phyloP scores from a whole-genome alignment of 2,797 vertebrate genomes.

The Hypotaenidia okinawae region DNA sequence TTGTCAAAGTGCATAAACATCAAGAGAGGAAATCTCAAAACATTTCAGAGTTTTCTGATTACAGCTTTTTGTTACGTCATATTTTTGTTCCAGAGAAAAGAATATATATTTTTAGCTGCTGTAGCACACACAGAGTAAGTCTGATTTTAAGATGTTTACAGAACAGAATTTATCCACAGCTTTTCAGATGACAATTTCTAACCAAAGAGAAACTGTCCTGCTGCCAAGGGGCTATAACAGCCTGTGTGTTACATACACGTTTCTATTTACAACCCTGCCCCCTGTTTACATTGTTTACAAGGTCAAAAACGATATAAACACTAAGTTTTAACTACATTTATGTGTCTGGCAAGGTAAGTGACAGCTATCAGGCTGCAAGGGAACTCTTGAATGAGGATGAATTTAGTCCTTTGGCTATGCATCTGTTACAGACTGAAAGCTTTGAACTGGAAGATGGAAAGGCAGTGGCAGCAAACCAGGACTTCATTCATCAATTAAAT shows the following conservation, averaged over 20 bases:
- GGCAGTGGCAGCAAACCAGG: conserved; percentile 16
- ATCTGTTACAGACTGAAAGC: background rate
- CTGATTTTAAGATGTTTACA: background rate
- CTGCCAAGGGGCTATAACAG: background rate
- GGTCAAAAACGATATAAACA: background rate
- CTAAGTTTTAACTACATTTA: background rate
- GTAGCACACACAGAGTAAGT: background rate
- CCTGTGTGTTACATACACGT: background rate
- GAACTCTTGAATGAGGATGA: background rate
- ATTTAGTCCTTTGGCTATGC: background rate
- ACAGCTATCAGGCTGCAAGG: background rate
- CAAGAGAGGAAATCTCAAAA: background rate
- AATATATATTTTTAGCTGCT: background rate
- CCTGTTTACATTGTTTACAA: background rate
- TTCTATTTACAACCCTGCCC: background rate
- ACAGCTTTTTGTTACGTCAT: background rate
- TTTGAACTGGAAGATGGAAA: background rate
- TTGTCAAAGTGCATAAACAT: background rate
- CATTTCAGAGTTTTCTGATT: background rate
- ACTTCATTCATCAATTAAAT: conserved; percentile 50
- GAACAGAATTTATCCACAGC: background rate
- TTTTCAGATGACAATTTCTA: background rate
- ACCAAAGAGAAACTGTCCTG: background rate
- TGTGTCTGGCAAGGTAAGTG: background rate
- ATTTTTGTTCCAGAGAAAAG: background rate